These are phyloP conservation scores for Himalopsyche japonica DNA, from an alignment of 2,888 invertebrate species.

Conservation along the genomic window DNA sequence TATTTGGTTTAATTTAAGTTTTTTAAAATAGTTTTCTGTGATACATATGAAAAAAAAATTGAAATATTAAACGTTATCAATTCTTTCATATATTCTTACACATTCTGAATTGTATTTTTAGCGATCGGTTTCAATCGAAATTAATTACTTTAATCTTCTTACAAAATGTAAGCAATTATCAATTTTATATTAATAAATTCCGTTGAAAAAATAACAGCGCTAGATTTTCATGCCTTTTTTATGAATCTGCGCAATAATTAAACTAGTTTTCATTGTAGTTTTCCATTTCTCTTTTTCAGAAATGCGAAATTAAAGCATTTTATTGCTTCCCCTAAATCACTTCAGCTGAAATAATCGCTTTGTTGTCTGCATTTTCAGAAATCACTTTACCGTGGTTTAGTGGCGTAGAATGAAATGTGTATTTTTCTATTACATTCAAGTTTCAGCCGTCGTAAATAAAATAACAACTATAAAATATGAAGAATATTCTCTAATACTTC, in stretches of 20 bases:
- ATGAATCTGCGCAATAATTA: background rate
- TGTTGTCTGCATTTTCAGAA: background rate
- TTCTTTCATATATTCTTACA: too few species aligned
- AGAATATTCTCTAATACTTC: background rate
- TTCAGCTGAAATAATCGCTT: background rate
- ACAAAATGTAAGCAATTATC: too few species aligned
- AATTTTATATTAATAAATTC: too few species aligned
- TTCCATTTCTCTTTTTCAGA: background rate
- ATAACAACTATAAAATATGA: conserved; percentile 2
- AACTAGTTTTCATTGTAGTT: background rate
- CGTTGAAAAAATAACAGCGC: background rate
- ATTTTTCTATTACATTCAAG: conserved; percentile 4
- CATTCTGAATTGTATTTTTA: too few species aligned
- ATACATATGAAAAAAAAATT: too few species aligned
- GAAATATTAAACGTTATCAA: too few species aligned
- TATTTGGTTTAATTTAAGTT: too few species aligned
- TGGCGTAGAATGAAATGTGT: background rate
- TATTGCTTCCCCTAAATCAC: background rate
- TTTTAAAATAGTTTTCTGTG: too few species aligned
- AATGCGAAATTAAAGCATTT: background rate
- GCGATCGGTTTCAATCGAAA: too few species aligned
- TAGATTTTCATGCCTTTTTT: background rate
- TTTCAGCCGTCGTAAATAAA: background rate
- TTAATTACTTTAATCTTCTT: too few species aligned
- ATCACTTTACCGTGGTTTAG: background rate